phyloP scores from a whole-genome alignment of 2,888 invertebrate species.

The Erynnis tages region DNA sequence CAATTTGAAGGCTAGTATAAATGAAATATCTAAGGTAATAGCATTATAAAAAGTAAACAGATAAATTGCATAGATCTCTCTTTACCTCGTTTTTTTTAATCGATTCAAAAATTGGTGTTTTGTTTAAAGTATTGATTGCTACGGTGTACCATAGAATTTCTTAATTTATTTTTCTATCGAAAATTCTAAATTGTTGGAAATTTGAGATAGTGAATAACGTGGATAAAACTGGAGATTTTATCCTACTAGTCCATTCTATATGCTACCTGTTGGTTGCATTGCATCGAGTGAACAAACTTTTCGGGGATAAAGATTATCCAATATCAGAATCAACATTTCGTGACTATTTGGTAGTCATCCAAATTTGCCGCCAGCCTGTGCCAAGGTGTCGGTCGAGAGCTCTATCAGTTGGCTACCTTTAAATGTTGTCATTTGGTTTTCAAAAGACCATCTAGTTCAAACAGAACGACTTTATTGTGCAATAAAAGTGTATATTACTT shows the following conservation, averaged over 20 bases:
- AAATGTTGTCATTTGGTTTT: constrained; percentile 41
- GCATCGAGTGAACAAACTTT: constrained; percentile 19
- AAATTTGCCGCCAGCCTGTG: constrained; percentile 47
- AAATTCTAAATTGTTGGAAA: too few relatives aligned
- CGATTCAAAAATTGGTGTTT: too few relatives aligned
- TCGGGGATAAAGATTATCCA: neutral
- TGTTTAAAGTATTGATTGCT: too few relatives aligned
- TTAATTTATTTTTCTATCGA: too few relatives aligned
- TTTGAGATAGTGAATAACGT: too few relatives aligned
- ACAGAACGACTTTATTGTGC: constrained; percentile 45
- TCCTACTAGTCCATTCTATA: neutral
- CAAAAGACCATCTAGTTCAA: constrained; percentile 45
- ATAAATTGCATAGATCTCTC: too few relatives aligned
- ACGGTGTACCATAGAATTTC: too few relatives aligned
- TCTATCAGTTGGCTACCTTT: constrained; percentile 45
- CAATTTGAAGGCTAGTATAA: too few relatives aligned
- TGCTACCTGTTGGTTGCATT: neutral
- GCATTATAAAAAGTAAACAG: too few relatives aligned
- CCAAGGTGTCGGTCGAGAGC: constrained; percentile 48
- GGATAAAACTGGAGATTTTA: too few relatives aligned
- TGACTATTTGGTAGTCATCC: constrained; percentile 58
- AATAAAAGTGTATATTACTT: constrained; percentile 56
- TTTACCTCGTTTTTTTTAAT: too few relatives aligned
- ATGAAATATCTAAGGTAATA: too few relatives aligned
- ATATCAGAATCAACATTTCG: constrained; percentile 30